A percentile compares a stretch with the other conserved stretches of the same genome.
These are phyloP conservation scores for Julus scanicus DNA, from an alignment of 2,888 invertebrate species.

Conservation along the genomic window DNA sequence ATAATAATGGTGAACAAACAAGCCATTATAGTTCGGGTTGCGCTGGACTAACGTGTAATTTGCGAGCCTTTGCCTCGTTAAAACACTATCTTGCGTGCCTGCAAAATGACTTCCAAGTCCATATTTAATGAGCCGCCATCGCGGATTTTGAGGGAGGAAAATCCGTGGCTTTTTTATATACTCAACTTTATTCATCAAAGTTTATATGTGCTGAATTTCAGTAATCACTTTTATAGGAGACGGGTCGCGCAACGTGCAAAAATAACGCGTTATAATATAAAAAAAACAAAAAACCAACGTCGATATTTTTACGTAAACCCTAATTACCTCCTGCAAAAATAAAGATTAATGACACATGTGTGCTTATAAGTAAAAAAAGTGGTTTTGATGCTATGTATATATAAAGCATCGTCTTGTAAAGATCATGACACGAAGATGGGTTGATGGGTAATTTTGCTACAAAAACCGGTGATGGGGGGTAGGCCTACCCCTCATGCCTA, in stretches of 20 bases:
- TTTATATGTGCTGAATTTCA: neutral
- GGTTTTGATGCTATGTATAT: neutral
- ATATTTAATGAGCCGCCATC: neutral
- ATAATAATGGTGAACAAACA: constrained; percentile 46
- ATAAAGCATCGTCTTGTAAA: neutral
- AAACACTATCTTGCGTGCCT: constrained; percentile 17
- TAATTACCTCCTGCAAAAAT: neutral
- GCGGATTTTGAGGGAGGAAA: neutral
- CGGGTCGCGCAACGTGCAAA: neutral
- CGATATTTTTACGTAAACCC: neutral
- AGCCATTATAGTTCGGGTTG: constrained; percentile 20
- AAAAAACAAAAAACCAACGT: neutral
- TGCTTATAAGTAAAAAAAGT: neutral
- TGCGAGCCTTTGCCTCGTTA: constrained; percentile 23
- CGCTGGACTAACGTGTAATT: constrained; percentile 26
- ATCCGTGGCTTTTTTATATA: neutral
- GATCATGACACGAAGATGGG: neutral
- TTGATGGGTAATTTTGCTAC: neutral
- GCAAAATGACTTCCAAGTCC: neutral
- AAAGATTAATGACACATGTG: neutral
- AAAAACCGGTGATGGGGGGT: too few species aligned
- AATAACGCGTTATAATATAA: neutral
- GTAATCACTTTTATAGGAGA: neutral
- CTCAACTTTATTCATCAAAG: neutral
- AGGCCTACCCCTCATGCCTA: neutral